These are phyloP conservation scores for Hirundo rustica DNA, from an alignment of 2,797 vertebrate species.

Conservation along the genomic window DNA sequence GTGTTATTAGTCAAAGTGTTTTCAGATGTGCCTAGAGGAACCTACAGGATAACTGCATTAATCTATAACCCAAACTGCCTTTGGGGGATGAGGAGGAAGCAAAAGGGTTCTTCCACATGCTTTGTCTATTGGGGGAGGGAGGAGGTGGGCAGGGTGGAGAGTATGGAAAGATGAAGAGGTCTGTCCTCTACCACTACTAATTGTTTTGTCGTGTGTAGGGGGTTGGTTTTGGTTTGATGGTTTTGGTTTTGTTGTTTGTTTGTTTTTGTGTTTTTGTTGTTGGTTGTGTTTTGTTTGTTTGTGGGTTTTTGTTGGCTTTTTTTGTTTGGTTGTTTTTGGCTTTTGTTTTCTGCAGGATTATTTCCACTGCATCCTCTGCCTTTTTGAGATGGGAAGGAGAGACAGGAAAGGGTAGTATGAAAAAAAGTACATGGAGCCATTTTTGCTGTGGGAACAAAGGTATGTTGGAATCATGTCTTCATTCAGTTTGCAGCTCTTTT, in stretches of 20 bases:
- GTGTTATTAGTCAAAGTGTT: neutral
- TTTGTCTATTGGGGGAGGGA: neutral
- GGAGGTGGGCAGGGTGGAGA: neutral
- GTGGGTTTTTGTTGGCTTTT: too few relatives aligned
- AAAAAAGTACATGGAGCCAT: neutral
- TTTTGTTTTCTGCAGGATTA: neutral
- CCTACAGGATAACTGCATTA: neutral
- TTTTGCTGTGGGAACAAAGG: conserved; percentile 1
- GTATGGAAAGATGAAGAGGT: neutral
- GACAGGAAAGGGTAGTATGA: neutral
- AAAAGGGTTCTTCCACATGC: neutral
- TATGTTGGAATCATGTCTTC: neutral
- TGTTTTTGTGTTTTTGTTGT: neutral
- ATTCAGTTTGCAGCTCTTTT: conserved; percentile 16
- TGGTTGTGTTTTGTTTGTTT: neutral
- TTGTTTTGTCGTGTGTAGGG: neutral
- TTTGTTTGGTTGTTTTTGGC: too few relatives aligned
- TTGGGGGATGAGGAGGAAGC: neutral
- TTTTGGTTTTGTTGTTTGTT: neutral
- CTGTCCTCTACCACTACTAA: neutral
- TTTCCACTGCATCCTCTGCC: neutral
- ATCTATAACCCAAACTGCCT: neutral
- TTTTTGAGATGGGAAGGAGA: neutral
- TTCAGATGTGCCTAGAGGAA: neutral
- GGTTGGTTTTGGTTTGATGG: neutral